phyloP scores from a whole-genome alignment of 1,140 invertebrate species.

The Drosophila truncata region DNA sequence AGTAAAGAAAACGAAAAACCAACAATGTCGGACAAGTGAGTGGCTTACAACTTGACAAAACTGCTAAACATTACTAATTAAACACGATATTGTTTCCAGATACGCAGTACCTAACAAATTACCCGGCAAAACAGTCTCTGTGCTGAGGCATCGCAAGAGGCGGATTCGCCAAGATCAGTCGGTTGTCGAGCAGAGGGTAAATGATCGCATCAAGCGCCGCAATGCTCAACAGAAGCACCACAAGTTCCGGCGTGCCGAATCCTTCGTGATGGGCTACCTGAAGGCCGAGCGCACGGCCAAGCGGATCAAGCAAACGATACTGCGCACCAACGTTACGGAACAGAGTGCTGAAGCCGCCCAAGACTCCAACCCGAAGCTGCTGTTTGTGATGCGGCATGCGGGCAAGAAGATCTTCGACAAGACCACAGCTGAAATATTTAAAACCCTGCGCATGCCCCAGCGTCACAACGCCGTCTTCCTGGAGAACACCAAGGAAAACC shows the following conservation, averaged over 20 bases:
- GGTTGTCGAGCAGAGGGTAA: constrained; percentile 68
- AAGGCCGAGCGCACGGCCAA: constrained; percentile 81
- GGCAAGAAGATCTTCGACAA: constrained; percentile 81
- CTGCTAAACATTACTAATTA: not conserved
- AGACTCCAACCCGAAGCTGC: constrained; percentile 69
- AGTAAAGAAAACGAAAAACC: constrained; percentile 23
- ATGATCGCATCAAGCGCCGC: constrained; percentile 61
- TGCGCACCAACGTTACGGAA: constrained; percentile 67
- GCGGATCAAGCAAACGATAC: constrained; percentile 72
- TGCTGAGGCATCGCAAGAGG: constrained; percentile 80
- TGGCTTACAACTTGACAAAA: not conserved
- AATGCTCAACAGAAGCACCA: constrained; percentile 57
- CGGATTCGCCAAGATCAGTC: constrained; percentile 78
- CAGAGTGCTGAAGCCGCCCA: constrained; percentile 55
- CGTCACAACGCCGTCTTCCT: constrained; percentile 80
- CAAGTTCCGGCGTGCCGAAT: constrained; percentile 80
- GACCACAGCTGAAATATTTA: constrained; percentile 75
- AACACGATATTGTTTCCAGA: constrained; percentile 31
- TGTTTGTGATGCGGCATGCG: constrained; percentile 81
- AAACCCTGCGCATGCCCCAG: constrained; percentile 55
- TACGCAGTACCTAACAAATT: constrained; percentile 85
- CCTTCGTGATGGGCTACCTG: constrained; percentile 79
- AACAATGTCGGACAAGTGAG: constrained; percentile 80
- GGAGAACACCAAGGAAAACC: constrained; percentile 77
- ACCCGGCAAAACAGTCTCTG: constrained; percentile 82